Base-by-base conservation (phyloP, 2,888 invertebrate genomes). In the Coremacera marginata region DNA sequence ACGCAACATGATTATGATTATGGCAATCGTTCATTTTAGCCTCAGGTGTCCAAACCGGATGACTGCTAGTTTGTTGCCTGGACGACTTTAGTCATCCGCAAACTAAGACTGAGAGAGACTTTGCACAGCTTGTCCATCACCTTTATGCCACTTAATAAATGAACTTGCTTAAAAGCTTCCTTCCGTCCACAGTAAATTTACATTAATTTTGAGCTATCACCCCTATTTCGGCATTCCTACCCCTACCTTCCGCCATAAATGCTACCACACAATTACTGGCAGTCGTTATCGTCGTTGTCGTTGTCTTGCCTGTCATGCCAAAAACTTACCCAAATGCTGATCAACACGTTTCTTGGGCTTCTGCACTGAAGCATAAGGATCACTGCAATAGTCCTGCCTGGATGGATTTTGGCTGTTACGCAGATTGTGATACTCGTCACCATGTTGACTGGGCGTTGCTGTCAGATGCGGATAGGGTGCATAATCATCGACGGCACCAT, bases 261-360 rank as follows among this genome's bases (percentile, higher is more conserved):
- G 7, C 34, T 8, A n/a, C 44, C 2, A 14, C 62, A 22, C 62
- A 5, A 16, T 1, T 5, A 2, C 3, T 27, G 25, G 16, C 14
- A 55, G 19, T 22, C n/a, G 55, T 19, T n/a, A 22, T n/a, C 55
- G 19, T 55, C 19, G 7, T 3, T n/a, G 5, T 19, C 52, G 3
- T 57, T 25, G 22, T 60, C 16, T 27, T 16, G 14, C 60, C 11
- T 49, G 11, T 67, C 14, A 51, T 49, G 49, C 8, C 11, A 9
- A 1, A 27, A 25, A 91, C 93, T 92, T 88, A 96, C 96, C 96
- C 89, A 96, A 94, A 90, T 96, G 95, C 88, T 94, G 95, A 87
- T 95, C 95, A 88, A 95, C 93, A 83, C 95, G 92, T 90, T 96
- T 96, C 92, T 96, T 96, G 82, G 95, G 95, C 90, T 96, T 96